These are phyloP conservation scores for Myotis pilosus DNA, from an alignment of 2,797 vertebrate species.

Conservation along the genomic window DNA sequence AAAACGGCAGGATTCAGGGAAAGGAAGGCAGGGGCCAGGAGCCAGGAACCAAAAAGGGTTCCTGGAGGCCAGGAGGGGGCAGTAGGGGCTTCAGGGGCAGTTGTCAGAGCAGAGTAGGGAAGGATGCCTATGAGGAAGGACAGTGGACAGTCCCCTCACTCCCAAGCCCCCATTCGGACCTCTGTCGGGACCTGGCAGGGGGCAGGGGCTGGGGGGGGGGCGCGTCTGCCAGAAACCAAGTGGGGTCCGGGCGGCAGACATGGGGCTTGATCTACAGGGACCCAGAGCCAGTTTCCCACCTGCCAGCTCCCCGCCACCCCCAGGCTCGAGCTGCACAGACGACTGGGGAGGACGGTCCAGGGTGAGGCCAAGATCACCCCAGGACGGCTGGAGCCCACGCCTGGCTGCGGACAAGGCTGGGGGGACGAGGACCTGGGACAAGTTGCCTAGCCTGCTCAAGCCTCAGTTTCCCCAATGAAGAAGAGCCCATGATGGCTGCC, in stretches of 20 bases:
- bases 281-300: not conserved
- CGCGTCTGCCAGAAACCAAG: too few relatives aligned
- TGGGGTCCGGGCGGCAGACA: not conserved
- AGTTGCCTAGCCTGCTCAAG: not conserved
- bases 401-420: not conserved
- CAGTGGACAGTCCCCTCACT: not conserved
- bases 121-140: not conserved
- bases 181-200: not conserved
- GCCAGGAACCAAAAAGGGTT: not conserved
- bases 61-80: too few relatives aligned
- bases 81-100: not conserved
- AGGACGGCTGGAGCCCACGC: not conserved
- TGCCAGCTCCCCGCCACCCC: too few relatives aligned
- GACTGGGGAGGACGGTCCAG: not conserved
- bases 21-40: not conserved
- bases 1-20: not conserved
- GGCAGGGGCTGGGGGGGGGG: not conserved
- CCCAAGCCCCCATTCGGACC: not conserved
- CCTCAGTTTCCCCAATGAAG: not conserved
- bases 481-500: not conserved
- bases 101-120: not conserved
- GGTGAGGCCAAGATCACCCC: not conserved
- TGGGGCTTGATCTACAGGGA: not conserved
- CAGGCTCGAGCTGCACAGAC: not conserved
- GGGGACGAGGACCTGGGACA: not conserved